These are phyloP conservation scores for Apocheima hispidaria DNA, from an alignment of 2,888 invertebrate genomes.

Conservation along the genomic window DNA sequence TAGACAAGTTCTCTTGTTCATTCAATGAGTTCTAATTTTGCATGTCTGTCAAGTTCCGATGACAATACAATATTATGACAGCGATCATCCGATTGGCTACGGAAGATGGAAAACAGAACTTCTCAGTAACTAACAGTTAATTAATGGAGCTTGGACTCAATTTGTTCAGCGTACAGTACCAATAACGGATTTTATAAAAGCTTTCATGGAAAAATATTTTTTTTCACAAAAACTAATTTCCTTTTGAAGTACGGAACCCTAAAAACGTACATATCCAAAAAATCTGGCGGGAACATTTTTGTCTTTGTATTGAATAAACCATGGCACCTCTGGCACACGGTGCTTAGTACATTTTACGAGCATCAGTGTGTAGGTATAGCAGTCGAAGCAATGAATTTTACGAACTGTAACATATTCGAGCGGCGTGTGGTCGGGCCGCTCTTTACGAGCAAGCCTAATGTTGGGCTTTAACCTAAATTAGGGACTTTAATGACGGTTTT, in stretches of 20 bases:
- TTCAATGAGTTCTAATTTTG: too few species aligned
- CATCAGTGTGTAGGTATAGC: constrained; percentile 45
- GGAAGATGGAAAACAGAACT: too few species aligned
- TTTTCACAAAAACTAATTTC: too few species aligned
- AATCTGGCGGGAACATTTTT: background rate
- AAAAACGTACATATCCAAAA: background rate
- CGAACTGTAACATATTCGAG: constrained; percentile 43
- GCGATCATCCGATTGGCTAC: too few species aligned
- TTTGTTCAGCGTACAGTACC: too few species aligned
- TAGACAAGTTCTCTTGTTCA: too few species aligned
- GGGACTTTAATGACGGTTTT: constrained; percentile 14
- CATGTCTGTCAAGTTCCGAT: too few species aligned
- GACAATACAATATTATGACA: too few species aligned
- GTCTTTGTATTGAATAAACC: background rate
- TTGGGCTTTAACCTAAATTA: constrained; percentile 29
- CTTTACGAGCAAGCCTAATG: constrained; percentile 28
- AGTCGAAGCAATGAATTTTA: constrained; percentile 51
- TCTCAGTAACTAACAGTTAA: too few species aligned
- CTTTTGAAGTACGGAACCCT: background rate
- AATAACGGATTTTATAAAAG: too few species aligned
- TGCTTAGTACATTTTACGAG: constrained; percentile 51
- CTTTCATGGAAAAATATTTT: too few species aligned
- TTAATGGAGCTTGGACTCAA: too few species aligned
- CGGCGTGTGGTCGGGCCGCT: constrained; percentile 28
- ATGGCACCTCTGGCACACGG: constrained; percentile 12